These are phyloP conservation scores for Sinocyclocheilus anophthalmus DNA, from an alignment of 2,113 vertebrate species.

Conservation along the genomic window DNA sequence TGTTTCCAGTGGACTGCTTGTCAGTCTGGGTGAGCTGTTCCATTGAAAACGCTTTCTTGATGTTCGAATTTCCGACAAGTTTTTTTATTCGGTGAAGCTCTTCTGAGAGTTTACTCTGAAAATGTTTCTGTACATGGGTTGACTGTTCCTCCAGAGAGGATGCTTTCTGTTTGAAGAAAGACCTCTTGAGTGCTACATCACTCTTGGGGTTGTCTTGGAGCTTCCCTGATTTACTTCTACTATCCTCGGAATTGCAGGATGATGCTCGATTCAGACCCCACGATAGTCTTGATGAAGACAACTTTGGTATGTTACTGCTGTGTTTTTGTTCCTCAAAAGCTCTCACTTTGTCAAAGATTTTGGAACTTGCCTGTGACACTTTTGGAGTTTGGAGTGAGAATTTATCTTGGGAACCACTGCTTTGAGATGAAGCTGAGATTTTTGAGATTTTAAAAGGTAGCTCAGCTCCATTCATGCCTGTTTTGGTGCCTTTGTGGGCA, in stretches of 20 bases:
- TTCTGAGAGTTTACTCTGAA: constrained; percentile 88
- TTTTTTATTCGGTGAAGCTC: constrained; percentile 90
- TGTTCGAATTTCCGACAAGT: constrained; percentile 73
- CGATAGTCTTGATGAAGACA: constrained; percentile 66
- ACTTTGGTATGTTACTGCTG: constrained; percentile 79
- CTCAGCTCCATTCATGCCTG: constrained; percentile 70
- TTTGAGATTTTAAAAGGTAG: constrained; percentile 76
- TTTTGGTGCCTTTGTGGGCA: constrained; percentile 75
- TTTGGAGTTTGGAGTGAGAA: constrained; percentile 79
- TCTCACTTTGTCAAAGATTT: constrained; percentile 86
- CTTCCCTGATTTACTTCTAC: constrained; percentile 58
- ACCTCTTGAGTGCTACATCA: constrained; percentile 75
- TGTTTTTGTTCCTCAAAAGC: constrained; percentile 85
- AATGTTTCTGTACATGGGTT: constrained; percentile 76
- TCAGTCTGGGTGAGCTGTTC: constrained; percentile 75
- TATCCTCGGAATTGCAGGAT: constrained; percentile 77
- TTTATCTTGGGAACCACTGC: constrained; percentile 74
- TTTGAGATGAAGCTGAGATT: constrained; percentile 71
- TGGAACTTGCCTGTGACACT: constrained; percentile 80
- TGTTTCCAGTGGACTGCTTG: constrained; percentile 52
- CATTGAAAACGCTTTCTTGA: constrained; percentile 74
- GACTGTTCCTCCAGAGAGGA: constrained; percentile 88
- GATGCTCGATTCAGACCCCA: constrained; percentile 76
- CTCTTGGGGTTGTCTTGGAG: constrained; percentile 60
- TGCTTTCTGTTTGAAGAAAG: constrained; percentile 86